These are phyloP conservation scores for Ericerus pela DNA, from an alignment of 1,140 invertebrate species.

Conservation along the genomic window DNA sequence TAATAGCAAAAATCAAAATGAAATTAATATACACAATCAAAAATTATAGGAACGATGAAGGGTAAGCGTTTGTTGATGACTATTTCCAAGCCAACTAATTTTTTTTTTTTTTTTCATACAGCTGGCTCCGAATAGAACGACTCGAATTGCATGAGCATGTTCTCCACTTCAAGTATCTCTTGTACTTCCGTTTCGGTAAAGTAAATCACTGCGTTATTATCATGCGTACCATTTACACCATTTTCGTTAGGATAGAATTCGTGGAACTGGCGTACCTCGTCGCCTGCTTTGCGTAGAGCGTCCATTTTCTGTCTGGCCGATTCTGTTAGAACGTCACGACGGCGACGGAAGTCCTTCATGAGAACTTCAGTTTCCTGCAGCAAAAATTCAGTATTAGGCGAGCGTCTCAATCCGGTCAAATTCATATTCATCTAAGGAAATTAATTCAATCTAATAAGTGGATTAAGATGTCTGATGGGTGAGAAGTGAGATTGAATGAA, in stretches of 20 bases:
- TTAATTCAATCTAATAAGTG: too few species aligned
- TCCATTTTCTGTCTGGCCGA: not conserved
- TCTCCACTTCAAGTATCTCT: not conserved
- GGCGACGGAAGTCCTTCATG: not conserved
- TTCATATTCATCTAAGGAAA: too few species aligned
- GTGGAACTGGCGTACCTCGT: not conserved
- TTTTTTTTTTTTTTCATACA: too few species aligned
- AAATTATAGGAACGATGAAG: too few species aligned
- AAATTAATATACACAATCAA: too few species aligned
- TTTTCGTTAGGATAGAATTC: not conserved
- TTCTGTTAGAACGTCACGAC: not conserved
- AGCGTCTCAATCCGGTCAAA: too few species aligned
- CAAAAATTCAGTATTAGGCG: too few species aligned
- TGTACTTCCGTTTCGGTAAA: not conserved
- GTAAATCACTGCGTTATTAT: not conserved
- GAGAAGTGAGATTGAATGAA: too few species aligned
- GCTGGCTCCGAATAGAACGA: not conserved
- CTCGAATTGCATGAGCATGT: not conserved
- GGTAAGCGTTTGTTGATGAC: too few species aligned
- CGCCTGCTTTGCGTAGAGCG: not conserved
- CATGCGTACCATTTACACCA: not conserved
- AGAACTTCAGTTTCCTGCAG: not conserved
- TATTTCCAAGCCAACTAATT: too few species aligned
- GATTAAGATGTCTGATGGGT: too few species aligned
- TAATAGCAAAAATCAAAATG: too few species aligned